Evolutionary conservation across 2,888 invertebrate genomes (phyloP).

Genomic region (Rotaria magnacalcarata): DNA sequence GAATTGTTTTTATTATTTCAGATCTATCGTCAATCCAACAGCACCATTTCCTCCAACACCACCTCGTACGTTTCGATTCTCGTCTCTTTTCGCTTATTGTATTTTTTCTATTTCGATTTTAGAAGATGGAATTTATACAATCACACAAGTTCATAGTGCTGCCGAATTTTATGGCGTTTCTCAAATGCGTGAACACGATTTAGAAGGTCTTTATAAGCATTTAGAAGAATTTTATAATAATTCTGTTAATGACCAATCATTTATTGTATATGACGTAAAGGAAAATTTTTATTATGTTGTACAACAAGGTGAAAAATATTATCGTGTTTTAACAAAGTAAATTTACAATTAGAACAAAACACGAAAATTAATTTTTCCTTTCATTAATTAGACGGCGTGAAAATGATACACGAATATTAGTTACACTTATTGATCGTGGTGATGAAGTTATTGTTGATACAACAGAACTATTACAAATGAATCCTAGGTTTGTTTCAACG

Average conservation of each 20-base stretch:
- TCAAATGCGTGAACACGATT: background rate
- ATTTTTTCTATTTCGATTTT: background rate
- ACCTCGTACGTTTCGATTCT: background rate
- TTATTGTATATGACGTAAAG: background rate
- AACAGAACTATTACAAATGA: conserved; percentile 1
- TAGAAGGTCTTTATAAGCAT: background rate
- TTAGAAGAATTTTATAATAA: background rate
- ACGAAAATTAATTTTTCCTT: background rate
- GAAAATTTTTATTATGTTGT: background rate
- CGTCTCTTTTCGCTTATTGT: background rate
- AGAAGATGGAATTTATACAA: background rate
- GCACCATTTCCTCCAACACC: background rate
- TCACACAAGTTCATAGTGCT: conserved; percentile 9
- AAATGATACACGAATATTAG: background rate
- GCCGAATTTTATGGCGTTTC: conserved; percentile 12
- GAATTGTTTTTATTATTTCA: background rate
- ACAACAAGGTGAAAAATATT: background rate
- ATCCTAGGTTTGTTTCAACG: background rate
- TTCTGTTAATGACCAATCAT: background rate
- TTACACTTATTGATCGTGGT: conserved; percentile 19
- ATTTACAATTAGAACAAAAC: background rate
- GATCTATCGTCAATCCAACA: background rate
- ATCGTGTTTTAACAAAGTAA: conserved; percentile 21
- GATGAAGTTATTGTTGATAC: conserved; percentile 23
- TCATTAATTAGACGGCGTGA: background rate